These are phyloP conservation scores for Pilophorus perplexus DNA, from an alignment of 2,888 invertebrate genomes.

Conservation along the genomic window DNA sequence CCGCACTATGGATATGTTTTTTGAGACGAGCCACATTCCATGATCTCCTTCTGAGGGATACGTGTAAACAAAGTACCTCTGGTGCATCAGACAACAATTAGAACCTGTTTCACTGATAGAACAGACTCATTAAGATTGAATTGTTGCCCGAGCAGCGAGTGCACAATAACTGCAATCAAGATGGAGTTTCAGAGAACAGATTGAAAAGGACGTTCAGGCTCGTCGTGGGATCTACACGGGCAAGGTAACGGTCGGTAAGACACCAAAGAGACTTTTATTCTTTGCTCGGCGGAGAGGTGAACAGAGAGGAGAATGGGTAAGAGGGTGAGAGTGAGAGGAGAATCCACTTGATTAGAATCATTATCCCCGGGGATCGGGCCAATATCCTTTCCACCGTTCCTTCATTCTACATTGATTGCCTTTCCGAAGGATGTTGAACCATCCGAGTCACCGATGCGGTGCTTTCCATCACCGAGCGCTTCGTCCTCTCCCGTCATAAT, in stretches of 20 bases:
- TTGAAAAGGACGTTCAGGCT: too few species aligned
- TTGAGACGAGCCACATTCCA: too few species aligned
- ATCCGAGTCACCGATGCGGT: neutral
- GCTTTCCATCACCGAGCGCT: conserved; percentile 18
- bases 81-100: too few species aligned
- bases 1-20: too few species aligned
- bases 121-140: conserved; percentile 2
- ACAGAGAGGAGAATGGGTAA: neutral
- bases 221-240: neutral
- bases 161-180: conserved; percentile 33
- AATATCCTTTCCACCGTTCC: conserved; percentile 3
- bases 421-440: conserved; percentile 29
- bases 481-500: neutral
- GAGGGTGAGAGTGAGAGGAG: too few species aligned
- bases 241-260: too few species aligned
- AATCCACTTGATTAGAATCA: conserved; percentile 34
- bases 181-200: neutral
- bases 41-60: too few species aligned
- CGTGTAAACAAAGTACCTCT: too few species aligned
- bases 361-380: conserved; percentile 21
- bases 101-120: too few species aligned
- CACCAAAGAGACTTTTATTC: neutral
- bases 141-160: neutral
- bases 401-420: conserved; percentile 31
- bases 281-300: neutral